A percentile compares a stretch with the other conserved stretches of the same genome.
Conservation (phyloP, 2,113 vertebrate genomes). For the Ailurus styani region DNA sequence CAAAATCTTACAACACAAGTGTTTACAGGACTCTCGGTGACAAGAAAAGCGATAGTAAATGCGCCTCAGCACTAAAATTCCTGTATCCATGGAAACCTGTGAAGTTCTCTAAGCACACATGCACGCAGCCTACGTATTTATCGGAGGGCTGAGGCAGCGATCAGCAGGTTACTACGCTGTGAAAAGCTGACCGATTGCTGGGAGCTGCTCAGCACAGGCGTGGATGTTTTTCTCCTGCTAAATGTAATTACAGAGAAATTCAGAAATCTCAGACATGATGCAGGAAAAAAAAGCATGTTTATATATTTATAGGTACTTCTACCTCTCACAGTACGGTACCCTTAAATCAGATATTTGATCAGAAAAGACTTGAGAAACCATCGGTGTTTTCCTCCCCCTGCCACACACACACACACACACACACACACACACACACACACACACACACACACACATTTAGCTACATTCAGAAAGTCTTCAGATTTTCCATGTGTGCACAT, state of each 20-base stretch:
- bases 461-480: not conserved
- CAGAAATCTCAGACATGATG: not conserved
- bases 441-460: too few species aligned
- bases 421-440: too few species aligned
- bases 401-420: too few species aligned
- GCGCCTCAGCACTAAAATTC: conserved; percentile 60
- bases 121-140: not conserved
- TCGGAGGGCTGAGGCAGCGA: not conserved
- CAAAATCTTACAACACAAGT: conserved; percentile 53
- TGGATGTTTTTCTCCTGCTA: not conserved
- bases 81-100: conserved; percentile 70
- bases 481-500: not conserved
- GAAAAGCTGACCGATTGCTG: not conserved
- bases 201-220: not conserved
- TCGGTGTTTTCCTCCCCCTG: not conserved
- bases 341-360: not conserved
- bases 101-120: not conserved
- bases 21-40: conserved; percentile 63
- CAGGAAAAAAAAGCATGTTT: not conserved
- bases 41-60: conserved; percentile 66
- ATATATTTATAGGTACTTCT: not conserved
- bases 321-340: not conserved
- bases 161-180: not conserved
- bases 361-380: not conserved
- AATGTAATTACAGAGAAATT: conserved; percentile 19